phyloP scores from a whole-genome alignment of 2,797 vertebrate species.

The Echiichthys vipera region DNA sequence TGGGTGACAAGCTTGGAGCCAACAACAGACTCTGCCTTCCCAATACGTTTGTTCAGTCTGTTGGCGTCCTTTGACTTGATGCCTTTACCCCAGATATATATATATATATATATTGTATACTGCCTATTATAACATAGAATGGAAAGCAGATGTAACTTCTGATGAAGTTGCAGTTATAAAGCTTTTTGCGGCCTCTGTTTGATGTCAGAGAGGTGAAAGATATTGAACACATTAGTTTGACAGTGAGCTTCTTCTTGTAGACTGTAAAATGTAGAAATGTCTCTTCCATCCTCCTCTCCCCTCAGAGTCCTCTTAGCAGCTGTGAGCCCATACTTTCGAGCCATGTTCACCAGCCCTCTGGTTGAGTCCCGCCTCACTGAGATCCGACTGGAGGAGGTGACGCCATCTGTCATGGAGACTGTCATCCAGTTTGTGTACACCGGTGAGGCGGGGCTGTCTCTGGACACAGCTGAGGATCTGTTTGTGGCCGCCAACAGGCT shows the following conservation, averaged over 20 bases:
- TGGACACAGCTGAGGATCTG: slow-evolving; percentile 87
- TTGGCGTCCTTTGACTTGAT: too few relatives aligned
- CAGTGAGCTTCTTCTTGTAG: background rate
- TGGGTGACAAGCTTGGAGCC: too few relatives aligned
- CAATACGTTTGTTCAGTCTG: too few relatives aligned
- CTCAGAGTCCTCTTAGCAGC: slow-evolving; percentile 87
- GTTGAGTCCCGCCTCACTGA: slow-evolving; percentile 88
- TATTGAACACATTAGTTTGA: background rate
- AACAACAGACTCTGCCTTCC: too few relatives aligned
- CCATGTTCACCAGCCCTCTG: slow-evolving; percentile 89
- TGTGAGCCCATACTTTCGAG: slow-evolving; percentile 88
- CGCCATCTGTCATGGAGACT: slow-evolving; percentile 85
- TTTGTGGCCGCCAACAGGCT: slow-evolving; percentile 89
- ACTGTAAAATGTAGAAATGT: background rate
- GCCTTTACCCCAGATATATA: too few relatives aligned
- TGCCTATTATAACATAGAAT: background rate
- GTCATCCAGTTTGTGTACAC: slow-evolving; percentile 89
- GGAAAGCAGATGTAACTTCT: background rate
- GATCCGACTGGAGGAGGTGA: slow-evolving; percentile 87
- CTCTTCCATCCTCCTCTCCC: background rate
- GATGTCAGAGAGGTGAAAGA: background rate
- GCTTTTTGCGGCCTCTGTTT: background rate
- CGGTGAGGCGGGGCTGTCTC: slow-evolving; percentile 83
- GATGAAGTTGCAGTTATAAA: background rate
- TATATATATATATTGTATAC: too few relatives aligned